phyloP scores from a whole-genome alignment of 2,888 invertebrate species.

The Buathra laborator region DNA sequence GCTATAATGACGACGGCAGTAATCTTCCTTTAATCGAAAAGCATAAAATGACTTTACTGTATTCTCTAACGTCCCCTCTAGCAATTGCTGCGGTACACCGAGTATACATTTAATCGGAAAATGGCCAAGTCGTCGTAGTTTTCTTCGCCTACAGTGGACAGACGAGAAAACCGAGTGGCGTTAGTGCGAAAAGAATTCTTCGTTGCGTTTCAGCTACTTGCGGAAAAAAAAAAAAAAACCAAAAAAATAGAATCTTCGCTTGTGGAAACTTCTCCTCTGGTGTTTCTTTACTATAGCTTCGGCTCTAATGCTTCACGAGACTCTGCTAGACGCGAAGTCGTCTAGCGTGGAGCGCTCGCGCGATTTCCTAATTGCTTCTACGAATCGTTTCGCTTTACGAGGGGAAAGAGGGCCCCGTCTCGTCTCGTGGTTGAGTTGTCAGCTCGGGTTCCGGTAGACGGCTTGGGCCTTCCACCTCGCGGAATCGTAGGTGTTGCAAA shows the following conservation, averaged over 20 bases:
- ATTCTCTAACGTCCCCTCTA: conserved; percentile 22
- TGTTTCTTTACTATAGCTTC: conserved; percentile 18
- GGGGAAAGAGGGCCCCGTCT: conserved; percentile 1
- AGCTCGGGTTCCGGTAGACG: conserved; percentile 27
- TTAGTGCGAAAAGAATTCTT: too few relatives aligned
- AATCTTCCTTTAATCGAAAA: conserved; percentile 59
- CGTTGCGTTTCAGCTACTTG: too few relatives aligned
- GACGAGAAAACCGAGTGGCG: neutral
- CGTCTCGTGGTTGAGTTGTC: conserved; percentile 54
- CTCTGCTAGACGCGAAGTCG: conserved; percentile 16
- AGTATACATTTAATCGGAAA: conserved; percentile 55
- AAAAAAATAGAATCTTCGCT: conserved; percentile 54
- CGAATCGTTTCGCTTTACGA: conserved; percentile 65
- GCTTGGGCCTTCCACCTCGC: conserved; percentile 24
- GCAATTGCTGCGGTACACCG: conserved; percentile 9
- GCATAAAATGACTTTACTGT: conserved; percentile 51
- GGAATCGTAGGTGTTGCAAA: conserved; percentile 49
- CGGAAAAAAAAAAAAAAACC: neutral
- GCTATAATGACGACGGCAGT: conserved; percentile 22
- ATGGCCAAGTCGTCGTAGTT: conserved; percentile 50
- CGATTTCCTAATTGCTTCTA: conserved; percentile 65
- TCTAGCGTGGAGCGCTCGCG: conserved; percentile 24
- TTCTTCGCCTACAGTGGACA: conserved; percentile 20
- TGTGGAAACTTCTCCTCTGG: conserved; percentile 40
- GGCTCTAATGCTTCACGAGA: conserved; percentile 19